Evolutionary conservation across 2,797 vertebrate genomes (phyloP).

Genomic region (Macropus fuliginosus): DNA sequence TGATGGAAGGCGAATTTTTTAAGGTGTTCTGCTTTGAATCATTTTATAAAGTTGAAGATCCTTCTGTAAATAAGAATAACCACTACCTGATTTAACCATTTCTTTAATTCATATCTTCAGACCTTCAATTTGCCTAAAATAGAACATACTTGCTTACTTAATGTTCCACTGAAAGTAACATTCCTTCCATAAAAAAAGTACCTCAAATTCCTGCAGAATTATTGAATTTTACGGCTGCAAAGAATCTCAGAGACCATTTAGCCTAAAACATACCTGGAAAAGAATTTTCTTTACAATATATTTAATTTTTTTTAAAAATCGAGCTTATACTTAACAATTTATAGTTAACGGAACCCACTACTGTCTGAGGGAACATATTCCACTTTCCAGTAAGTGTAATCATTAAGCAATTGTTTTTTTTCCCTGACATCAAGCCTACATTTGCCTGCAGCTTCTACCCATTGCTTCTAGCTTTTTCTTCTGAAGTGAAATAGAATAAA

Average conservation of each 20-base stretch:
- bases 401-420: background rate
- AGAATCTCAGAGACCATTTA: background rate
- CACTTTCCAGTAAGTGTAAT: background rate
- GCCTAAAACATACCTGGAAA: background rate
- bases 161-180: background rate
- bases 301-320: background rate
- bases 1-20: background rate
- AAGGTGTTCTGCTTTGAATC: background rate
- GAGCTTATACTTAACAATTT: background rate
- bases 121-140: background rate
- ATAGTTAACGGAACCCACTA: background rate
- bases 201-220: background rate
- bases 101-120: background rate
- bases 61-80: background rate
- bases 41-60: background rate
- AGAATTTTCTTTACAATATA: background rate
- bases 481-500: background rate
- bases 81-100: no score
- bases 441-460: background rate
- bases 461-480: background rate
- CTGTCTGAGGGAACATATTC: background rate
- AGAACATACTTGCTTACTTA: background rate
- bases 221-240: background rate
- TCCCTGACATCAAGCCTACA: background rate
- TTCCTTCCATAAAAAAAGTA: background rate